Conservation (phyloP, 2,888 invertebrate genomes). For the Eupithecia subumbrata region DNA sequence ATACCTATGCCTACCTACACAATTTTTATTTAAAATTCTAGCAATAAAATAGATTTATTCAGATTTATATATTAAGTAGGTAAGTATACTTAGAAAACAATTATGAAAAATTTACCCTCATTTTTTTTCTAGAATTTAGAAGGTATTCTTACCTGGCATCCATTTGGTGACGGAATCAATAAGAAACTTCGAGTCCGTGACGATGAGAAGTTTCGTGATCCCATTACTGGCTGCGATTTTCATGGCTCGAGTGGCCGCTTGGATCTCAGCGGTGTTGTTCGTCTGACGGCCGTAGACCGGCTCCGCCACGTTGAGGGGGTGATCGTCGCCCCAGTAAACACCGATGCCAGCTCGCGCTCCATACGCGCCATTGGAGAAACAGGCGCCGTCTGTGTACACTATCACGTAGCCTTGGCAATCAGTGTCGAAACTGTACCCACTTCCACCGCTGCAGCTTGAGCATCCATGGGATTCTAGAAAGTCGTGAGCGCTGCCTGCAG, state of each 20-base stretch:
- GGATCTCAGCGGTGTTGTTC: slow-evolving; percentile 98
- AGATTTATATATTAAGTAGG: no score
- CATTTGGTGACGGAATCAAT: slow-evolving; percentile 93
- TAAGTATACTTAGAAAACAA: background rate
- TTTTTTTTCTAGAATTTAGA: background rate
- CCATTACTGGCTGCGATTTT: slow-evolving; percentile 87
- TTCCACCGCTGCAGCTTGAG: slow-evolving; percentile 29
- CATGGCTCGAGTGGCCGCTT: slow-evolving; percentile 93
- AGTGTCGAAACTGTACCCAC: slow-evolving; percentile 7
- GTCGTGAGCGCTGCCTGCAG: slow-evolving; percentile 80
- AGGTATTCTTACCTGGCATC: slow-evolving; percentile 85
- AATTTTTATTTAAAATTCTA: no score
- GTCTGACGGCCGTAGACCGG: slow-evolving; percentile 93
- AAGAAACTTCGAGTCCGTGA: slow-evolving; percentile 96
- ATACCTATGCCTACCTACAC: no score
- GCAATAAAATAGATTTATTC: background rate
- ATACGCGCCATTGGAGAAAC: slow-evolving; percentile 89
- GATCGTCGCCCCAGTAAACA: slow-evolving; percentile 93
- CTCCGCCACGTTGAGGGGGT: slow-evolving; percentile 90
- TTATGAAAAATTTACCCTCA: background rate
- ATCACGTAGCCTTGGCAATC: slow-evolving; percentile 68
- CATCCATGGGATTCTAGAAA: slow-evolving; percentile 71
- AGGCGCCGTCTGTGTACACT: slow-evolving; percentile 97
- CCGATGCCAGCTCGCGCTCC: slow-evolving; percentile 95
- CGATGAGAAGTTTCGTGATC: slow-evolving; percentile 88